Evolutionary conservation across 37 sponge, comb jelly and placozoan species (phyloP).

Genomic region (Tethya wilhelma): DNA sequence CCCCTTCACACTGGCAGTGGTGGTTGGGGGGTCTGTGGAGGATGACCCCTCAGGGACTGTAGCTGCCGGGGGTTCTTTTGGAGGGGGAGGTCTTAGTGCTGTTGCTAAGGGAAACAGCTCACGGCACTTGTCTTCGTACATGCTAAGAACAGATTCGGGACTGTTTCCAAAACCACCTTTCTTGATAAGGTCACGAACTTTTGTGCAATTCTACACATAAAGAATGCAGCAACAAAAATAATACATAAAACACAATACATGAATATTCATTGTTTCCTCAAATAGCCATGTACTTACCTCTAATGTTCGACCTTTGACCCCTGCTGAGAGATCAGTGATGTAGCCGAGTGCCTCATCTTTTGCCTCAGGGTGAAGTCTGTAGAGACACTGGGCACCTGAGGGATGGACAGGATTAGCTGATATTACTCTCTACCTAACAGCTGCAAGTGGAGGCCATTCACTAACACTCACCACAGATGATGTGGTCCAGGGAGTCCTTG

Average conservation of each 20-base stretch:
- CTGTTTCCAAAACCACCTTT: conserved; percentile 66
- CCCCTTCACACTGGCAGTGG: conserved; percentile 13
- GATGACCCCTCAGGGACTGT: not conserved
- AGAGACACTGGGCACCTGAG: conserved; percentile 70
- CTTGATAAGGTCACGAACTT: conserved; percentile 60
- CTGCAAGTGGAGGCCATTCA: not conserved
- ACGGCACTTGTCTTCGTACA: conserved; percentile 49
- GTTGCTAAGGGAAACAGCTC: conserved; percentile 83
- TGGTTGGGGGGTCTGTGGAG: too few species aligned
- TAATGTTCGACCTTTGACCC: conserved; percentile 33
- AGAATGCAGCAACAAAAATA: not conserved
- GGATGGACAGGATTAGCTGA: not conserved
- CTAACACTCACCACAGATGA: conserved; percentile 62
- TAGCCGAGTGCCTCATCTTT: conserved; percentile 45
- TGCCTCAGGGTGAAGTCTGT: conserved; percentile 46
- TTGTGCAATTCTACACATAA: conserved; percentile 45
- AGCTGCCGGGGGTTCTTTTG: not conserved
- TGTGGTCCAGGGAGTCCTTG: conserved; percentile 66
- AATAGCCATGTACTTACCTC: conserved; percentile 21
- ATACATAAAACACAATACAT: conserved; percentile 12
- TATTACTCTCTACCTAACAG: not conserved
- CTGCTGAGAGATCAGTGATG: conserved; percentile 53
- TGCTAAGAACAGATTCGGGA: conserved; percentile 31
- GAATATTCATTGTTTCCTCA: not conserved
- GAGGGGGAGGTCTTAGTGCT: conserved; percentile 52